phyloP scores from a whole-genome alignment of 2,888 invertebrate genomes.

The Dynastes maya region DNA sequence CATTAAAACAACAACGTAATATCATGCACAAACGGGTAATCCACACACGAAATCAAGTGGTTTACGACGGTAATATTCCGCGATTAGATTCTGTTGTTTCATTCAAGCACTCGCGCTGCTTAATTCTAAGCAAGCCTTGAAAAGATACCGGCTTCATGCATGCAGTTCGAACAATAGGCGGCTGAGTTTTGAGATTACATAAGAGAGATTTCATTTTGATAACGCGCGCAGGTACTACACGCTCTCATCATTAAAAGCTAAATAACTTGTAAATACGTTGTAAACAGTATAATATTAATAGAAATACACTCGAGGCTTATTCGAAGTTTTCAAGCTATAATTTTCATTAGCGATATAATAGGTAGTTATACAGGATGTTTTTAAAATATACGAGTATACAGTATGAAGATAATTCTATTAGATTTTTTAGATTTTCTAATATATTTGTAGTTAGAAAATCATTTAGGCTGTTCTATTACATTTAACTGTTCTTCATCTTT shows the following conservation, averaged over 20 bases:
- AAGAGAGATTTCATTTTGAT: slow-evolving; percentile 12
- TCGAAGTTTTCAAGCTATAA: background rate
- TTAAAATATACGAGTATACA: too few species aligned
- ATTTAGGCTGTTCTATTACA: too few species aligned
- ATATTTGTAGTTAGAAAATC: too few species aligned
- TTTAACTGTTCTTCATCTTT: too few species aligned
- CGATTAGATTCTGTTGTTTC: slow-evolving; percentile 15
- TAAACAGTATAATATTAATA: background rate
- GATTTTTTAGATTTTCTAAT: too few species aligned
- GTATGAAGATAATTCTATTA: too few species aligned
- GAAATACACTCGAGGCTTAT: background rate
- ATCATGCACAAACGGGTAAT: background rate
- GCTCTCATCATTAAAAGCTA: background rate
- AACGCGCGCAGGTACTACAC: background rate
- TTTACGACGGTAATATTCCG: background rate
- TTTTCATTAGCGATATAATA: background rate
- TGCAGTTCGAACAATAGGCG: slow-evolving; percentile 4
- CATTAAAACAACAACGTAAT: slow-evolving; percentile 7
- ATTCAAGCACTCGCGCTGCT: background rate
- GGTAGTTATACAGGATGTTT: too few species aligned
- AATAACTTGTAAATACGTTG: slow-evolving; percentile 8
- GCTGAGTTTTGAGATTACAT: background rate
- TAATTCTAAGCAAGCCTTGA: background rate
- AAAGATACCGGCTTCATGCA: background rate
- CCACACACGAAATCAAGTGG: slow-evolving; percentile 3